Base-by-base conservation (phyloP, 2,888 invertebrate genomes). In the Ennomos erosarius region DNA sequence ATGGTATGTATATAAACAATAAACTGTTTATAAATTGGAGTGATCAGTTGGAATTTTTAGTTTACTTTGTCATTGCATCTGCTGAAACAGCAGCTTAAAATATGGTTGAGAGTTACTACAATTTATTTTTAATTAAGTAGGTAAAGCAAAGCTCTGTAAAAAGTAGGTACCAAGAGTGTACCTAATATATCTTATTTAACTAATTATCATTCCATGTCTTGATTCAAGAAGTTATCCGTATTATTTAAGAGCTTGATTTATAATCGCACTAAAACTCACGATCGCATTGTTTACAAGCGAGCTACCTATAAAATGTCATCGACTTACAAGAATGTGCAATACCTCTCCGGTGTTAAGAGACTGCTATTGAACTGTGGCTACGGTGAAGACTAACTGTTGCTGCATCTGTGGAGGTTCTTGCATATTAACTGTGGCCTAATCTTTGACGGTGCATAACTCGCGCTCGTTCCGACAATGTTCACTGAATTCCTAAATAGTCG, bases 401-500 rank as follows among this genome's bases (percentile, higher is more conserved):
- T 10, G 36, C n/a, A n/a, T 10, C 53, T 53, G 48, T 44, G 44
- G 12, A 26, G 8, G 36, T 49, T 3, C 48, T 42, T 56, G 50
- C 61, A 65, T 49, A 59, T 16, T 39, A 53, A 59, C 58, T 53
- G 13, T 44, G 44, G 11, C 5, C 4, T 53, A 12, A 26, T 36
- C 49, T 50, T 45, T n/a, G 44, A 10, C 38, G 10, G 60, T 67
- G 74, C 75, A 81, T 79, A 76, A 76, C 71, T 70, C 39, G 38
- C 56, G 65, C 64, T 72, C 65, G 70, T 70, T 69, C 69, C 68
- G 70, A 76, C 73, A 76, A 74, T 76, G 81, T 72, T 71, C 67
- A 70, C 65, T 69, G 79, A 78, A 85, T 84, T 81, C 73, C 76
- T 77, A 76, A 82, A 75, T 74, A 80, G 74, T 67, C 71, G 77